phyloP scores from a whole-genome alignment of 2,888 invertebrate species.

The Melolontha melolontha region DNA sequence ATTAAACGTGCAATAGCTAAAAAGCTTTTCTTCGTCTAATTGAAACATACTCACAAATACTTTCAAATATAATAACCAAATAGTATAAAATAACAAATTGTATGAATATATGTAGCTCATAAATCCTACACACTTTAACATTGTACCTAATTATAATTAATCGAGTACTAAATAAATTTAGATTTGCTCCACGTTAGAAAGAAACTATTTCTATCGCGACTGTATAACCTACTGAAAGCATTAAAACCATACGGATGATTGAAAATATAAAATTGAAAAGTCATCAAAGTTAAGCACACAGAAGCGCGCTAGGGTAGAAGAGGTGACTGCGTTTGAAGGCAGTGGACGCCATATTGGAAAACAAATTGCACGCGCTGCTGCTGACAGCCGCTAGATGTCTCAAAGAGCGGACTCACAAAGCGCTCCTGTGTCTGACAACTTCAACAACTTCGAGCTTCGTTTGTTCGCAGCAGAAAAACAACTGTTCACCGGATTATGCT shows the following conservation, averaged over 20 bases:
- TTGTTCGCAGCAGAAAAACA: slow-evolving; percentile 60
- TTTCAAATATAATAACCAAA: no score
- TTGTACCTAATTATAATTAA: no score
- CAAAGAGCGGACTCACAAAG: slow-evolving; percentile 63
- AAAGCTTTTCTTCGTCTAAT: no score
- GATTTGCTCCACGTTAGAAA: no score
- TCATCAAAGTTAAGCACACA: slow-evolving; percentile 45
- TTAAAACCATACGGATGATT: slow-evolving; percentile 40
- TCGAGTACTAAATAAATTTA: no score
- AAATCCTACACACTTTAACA: no score
- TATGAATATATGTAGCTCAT: no score
- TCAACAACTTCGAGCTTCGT: slow-evolving; percentile 63
- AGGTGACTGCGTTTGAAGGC: slow-evolving; percentile 59
- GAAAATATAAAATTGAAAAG: slow-evolving; percentile 46
- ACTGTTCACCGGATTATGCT: slow-evolving; percentile 58
- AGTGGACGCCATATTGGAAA: slow-evolving; percentile 63
- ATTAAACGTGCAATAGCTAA: no score
- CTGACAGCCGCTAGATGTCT: slow-evolving; percentile 64
- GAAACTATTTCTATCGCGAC: neutral
- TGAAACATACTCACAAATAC: no score
- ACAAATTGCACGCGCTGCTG: slow-evolving; percentile 62
- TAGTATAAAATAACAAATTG: no score
- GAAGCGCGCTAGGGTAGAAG: slow-evolving; percentile 49
- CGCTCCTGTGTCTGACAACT: slow-evolving; percentile 61
- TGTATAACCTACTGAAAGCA: slow-evolving; percentile 20